Conservation (phyloP, 2,113 vertebrate genomes). For the Podilymbus podiceps region DNA sequence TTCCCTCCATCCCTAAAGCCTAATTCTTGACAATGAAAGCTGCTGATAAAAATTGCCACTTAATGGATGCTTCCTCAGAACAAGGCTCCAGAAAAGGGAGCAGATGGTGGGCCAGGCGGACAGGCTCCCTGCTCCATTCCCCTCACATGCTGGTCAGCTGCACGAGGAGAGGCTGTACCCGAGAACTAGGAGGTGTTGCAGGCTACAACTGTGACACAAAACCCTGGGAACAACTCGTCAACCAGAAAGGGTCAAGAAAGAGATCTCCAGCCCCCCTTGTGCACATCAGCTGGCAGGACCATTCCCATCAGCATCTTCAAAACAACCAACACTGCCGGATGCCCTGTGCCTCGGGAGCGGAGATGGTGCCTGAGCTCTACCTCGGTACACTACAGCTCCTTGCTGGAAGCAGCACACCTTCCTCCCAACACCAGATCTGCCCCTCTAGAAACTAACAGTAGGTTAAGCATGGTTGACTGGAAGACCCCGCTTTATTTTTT, state of each 20-base stretch:
- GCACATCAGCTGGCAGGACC: not conserved
- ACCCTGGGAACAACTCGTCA: not conserved
- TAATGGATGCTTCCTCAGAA: not conserved
- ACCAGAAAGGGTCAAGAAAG: not conserved
- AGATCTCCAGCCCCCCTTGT: not conserved
- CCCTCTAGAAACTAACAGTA: not conserved
- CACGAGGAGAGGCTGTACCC: not conserved
- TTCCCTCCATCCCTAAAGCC: not conserved
- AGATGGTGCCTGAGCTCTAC: not conserved
- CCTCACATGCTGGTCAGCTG: not conserved
- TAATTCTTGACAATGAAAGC: not conserved
- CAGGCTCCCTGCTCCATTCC: accelerated
- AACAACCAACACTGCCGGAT: not conserved
- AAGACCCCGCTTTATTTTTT: not conserved
- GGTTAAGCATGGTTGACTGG: too few species aligned
- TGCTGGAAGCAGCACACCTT: not conserved
- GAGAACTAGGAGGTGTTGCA: not conserved
- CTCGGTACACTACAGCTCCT: not conserved
- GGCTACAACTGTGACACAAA: not conserved
- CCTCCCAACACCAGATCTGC: not conserved
- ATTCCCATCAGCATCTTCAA: not conserved
- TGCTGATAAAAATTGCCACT: not conserved
- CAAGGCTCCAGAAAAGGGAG: not conserved
- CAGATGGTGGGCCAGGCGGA: not conserved
- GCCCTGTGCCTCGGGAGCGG: not conserved